Percentiles rank a stretch among this genome's conserved stretches.
These are phyloP conservation scores for Phaethornis superciliosus DNA, from an alignment of 2,113 vertebrate species.

Conservation along the genomic window DNA sequence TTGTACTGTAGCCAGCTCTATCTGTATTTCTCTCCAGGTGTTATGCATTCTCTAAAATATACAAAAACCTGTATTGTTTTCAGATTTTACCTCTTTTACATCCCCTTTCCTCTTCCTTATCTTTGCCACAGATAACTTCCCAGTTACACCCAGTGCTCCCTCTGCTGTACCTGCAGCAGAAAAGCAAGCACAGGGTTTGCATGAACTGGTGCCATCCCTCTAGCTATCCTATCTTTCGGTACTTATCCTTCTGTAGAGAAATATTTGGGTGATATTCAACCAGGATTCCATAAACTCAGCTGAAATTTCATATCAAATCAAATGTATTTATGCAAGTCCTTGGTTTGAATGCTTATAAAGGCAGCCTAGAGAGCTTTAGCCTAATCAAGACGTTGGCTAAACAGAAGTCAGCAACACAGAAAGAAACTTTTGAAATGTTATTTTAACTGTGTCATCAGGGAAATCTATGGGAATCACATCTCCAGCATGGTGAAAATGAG, in stretches of 20 bases:
- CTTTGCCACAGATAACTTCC: rapidly evolving
- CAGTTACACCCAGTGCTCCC: neutral
- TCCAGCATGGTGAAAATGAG: neutral
- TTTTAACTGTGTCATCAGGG: neutral
- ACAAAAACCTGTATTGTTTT: neutral
- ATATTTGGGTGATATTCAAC: neutral
- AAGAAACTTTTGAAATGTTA: neutral
- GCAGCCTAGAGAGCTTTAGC: neutral
- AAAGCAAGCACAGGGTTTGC: neutral
- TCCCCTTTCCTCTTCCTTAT: neutral
- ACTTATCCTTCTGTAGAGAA: neutral
- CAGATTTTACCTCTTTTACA: neutral
- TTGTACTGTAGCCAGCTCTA: neutral
- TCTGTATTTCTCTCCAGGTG: rapidly evolving
- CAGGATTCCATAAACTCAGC: neutral
- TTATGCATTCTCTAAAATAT: rapidly evolving
- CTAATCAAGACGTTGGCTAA: neutral
- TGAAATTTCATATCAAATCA: neutral
- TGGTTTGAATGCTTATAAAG: neutral
- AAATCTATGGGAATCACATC: neutral
- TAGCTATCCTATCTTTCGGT: rapidly evolving
- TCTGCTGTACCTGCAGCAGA: neutral
- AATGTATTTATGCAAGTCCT: rapidly evolving
- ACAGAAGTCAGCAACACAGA: neutral
- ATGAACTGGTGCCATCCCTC: rapidly evolving